Conservation (phyloP, 2,888 invertebrate genomes). For the Caenorhabditis zanzibari region DNA sequence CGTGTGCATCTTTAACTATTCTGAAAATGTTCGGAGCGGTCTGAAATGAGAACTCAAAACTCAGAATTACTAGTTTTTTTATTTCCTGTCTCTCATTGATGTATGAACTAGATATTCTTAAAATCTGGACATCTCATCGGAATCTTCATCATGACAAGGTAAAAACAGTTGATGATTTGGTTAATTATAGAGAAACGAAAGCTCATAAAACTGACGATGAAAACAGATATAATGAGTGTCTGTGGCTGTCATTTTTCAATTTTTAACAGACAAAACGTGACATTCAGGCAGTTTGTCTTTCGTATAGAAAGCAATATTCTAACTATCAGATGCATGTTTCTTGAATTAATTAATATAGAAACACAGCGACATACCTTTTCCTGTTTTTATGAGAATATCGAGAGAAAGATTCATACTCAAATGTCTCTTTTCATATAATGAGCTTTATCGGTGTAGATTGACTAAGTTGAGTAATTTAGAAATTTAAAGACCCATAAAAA, state of each 20-base stretch:
- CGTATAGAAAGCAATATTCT: not conserved
- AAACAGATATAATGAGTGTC: conserved; percentile 44
- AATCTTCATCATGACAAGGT: conserved; percentile 20
- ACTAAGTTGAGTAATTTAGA: no score
- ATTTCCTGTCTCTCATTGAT: conserved; percentile 22
- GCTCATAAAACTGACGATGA: not conserved
- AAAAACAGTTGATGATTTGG: conserved; percentile 8
- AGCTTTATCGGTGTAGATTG: no score
- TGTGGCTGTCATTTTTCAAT: conserved; percentile 30
- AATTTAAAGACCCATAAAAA: no score
- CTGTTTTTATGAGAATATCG: not conserved
- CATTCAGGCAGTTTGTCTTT: not conserved
- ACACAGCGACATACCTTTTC: not conserved
- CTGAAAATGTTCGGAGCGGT: conserved; percentile 15
- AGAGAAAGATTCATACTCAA: no score
- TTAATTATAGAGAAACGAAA: not conserved
- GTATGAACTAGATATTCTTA: conserved; percentile 53
- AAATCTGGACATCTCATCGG: conserved; percentile 47
- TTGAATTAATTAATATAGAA: conserved; percentile 3
- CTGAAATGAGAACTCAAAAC: conserved; percentile 32
- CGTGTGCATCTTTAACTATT: conserved; percentile 34
- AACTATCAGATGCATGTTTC: conserved; percentile 1
- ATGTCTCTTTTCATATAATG: no score
- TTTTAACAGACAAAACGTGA: conserved; percentile 12
- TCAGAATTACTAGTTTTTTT: conserved; percentile 3